These are phyloP conservation scores for Harlomillsia oculata DNA, from an alignment of 1,140 invertebrate species.

Conservation along the genomic window DNA sequence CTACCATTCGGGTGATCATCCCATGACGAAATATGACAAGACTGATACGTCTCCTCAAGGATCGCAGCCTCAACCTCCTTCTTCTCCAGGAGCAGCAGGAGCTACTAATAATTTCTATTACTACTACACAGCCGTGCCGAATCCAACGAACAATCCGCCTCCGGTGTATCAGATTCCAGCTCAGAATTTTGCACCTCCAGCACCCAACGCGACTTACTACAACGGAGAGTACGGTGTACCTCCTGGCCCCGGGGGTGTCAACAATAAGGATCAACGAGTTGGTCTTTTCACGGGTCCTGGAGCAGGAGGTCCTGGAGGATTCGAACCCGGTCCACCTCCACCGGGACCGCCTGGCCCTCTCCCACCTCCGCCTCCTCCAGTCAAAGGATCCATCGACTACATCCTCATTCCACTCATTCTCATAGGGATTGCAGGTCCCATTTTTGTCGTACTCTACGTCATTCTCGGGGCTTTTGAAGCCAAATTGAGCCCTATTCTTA, in stretches of 20 bases:
- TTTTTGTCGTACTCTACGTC: conserved; percentile 31
- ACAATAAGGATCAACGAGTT: no score
- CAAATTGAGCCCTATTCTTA: conserved; percentile 20
- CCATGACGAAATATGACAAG: not conserved
- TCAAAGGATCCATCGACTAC: conserved; percentile 32
- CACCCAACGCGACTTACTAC: not conserved
- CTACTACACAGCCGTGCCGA: no score
- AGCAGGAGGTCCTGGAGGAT: not conserved
- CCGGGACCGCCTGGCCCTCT: not conserved
- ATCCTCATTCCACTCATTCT: conserved; percentile 30
- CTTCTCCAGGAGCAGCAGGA: conserved; percentile 1
- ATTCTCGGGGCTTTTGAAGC: conserved; percentile 28
- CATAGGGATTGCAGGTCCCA: conserved; percentile 28
- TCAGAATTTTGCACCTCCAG: not conserved
- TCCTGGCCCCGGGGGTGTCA: no score
- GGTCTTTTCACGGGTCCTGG: no score
- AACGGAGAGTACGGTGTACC: not conserved
- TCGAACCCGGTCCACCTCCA: not conserved
- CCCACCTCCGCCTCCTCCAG: conserved; percentile 10
- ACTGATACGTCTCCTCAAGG: not conserved
- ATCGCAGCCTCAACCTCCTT: not conserved
- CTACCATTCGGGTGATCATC: not conserved
- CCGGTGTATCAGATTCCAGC: no score
- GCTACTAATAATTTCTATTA: no score
- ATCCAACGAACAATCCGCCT: no score